phyloP scores from a whole-genome alignment of 1,140 invertebrate species.

The Nasonia longicornis region DNA sequence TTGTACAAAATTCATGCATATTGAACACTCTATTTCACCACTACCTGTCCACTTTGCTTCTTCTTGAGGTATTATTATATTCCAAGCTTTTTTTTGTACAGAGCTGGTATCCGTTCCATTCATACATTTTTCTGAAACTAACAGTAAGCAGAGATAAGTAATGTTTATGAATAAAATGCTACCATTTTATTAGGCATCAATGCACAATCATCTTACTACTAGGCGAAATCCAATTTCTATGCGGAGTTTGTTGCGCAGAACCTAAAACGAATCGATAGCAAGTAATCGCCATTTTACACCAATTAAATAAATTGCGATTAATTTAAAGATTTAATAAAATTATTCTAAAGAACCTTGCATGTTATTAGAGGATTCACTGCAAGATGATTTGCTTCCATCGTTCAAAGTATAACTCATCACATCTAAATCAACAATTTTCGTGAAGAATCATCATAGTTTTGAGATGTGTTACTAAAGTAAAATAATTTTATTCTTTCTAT shows the following conservation, averaged over 20 bases:
- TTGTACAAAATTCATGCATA: slow-evolving; percentile 49
- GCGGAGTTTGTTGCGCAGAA: background rate
- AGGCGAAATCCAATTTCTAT: background rate
- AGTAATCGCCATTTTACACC: background rate
- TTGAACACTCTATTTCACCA: slow-evolving; percentile 51
- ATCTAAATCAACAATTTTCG: slow-evolving; percentile 9
- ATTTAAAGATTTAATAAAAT: background rate
- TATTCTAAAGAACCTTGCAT: background rate
- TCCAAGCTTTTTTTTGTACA: slow-evolving; percentile 28
- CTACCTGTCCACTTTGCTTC: slow-evolving; percentile 40
- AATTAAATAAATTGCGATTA: background rate
- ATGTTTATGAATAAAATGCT: background rate
- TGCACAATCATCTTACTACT: background rate
- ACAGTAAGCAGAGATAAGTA: background rate
- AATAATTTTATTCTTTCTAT: slow-evolving; percentile 5
- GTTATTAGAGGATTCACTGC: background rate
- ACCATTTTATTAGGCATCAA: background rate
- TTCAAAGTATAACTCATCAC: background rate
- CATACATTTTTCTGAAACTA: background rate
- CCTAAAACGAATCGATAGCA: background rate
- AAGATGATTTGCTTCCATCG: background rate
- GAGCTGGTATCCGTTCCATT: slow-evolving; percentile 4
- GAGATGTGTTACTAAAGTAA: background rate
- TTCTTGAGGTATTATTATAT: slow-evolving; percentile 35
- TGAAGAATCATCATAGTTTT: background rate